Evolutionary conservation across 1,140 invertebrate species (phyloP).

Genomic region (Metopolophium dirhodum): DNA sequence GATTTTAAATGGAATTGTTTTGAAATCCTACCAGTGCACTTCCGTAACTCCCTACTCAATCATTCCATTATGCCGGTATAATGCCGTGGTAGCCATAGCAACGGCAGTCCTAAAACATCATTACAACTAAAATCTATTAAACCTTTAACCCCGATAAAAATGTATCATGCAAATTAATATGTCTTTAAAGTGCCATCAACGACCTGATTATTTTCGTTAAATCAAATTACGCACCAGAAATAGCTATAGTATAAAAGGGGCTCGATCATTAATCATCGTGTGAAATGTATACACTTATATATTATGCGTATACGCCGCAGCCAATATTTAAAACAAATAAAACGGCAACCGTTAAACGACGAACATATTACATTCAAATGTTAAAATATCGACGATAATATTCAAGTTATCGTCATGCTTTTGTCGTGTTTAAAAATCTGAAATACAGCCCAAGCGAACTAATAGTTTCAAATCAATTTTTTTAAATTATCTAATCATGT

Average conservation of each 20-base stretch:
- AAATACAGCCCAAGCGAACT: not conserved
- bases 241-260: not conserved
- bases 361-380: not conserved
- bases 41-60: not conserved
- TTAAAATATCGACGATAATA: not conserved
- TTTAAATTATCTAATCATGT: too few relatives aligned
- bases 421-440: not conserved
- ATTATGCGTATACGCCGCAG: not conserved
- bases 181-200: not conserved
- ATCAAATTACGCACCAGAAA: not conserved
- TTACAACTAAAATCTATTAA: constrained; percentile 25
- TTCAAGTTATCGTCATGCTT: not conserved
- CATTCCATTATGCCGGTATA: not conserved
- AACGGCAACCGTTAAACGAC: not conserved
- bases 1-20: constrained; percentile 32
- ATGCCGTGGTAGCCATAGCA: not conserved
- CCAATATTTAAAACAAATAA: not conserved
- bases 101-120: not conserved
- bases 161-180: constrained; percentile 9
- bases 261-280: constrained; percentile 4
- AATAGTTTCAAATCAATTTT: too few relatives aligned
- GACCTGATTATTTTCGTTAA: not conserved
- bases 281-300: not conserved
- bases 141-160: constrained; percentile 1
- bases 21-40: not conserved